Conservation (phyloP, 2,113 vertebrate species). For the Psittacus erithacus region DNA sequence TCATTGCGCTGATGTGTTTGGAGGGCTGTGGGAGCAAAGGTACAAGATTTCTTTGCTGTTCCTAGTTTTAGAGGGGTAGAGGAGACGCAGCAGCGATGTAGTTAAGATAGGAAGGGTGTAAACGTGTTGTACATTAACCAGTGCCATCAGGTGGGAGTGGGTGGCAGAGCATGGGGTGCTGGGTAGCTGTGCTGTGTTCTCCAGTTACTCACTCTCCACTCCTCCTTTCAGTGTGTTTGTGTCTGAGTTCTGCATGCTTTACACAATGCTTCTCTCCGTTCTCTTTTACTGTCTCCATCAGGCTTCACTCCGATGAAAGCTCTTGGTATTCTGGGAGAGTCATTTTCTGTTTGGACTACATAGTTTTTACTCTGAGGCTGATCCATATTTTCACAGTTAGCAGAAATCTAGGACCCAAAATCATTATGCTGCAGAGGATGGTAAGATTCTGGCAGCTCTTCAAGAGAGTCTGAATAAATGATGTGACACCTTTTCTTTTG, state of each 20-base stretch:
- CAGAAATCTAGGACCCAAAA: slow-evolving; percentile 94
- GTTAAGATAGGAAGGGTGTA: neutral
- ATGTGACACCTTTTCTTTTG: neutral
- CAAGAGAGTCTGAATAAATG: slow-evolving; percentile 8
- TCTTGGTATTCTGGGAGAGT: slow-evolving; percentile 87
- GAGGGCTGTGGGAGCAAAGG: neutral
- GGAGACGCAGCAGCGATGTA: neutral
- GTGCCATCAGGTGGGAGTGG: neutral
- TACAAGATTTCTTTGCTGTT: neutral
- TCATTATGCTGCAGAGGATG: slow-evolving; percentile 96
- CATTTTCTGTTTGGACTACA: slow-evolving; percentile 94
- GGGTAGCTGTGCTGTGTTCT: neutral
- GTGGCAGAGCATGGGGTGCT: neutral
- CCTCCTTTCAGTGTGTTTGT: neutral
- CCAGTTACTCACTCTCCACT: neutral
- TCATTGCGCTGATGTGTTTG: neutral
- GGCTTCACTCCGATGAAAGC: slow-evolving; percentile 75
- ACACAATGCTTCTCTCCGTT: neutral
- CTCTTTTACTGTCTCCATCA: slow-evolving; percentile 16
- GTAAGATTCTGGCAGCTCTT: slow-evolving; percentile 76
- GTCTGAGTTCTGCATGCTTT: neutral
- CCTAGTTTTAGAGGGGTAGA: neutral
- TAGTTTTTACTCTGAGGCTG: slow-evolving; percentile 93
- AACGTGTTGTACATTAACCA: neutral
- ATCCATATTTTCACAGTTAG: slow-evolving; percentile 98